Conservation (phyloP, 1,140 invertebrate species). For the Zaprionus ghesquierei region DNA sequence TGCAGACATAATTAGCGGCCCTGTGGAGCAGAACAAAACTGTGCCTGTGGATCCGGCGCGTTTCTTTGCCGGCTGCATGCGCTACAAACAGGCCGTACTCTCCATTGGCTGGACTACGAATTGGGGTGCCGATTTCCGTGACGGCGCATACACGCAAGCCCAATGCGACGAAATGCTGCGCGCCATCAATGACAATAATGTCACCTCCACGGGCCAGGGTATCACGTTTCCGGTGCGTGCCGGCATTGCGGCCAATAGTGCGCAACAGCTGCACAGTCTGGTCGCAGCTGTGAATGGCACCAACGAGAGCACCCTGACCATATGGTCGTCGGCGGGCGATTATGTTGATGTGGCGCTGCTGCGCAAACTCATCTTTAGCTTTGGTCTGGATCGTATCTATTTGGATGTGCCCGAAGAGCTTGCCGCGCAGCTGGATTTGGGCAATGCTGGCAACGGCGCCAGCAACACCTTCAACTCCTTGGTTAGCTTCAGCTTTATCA, state of each 20-base stretch:
- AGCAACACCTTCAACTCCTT: constrained; percentile 52
- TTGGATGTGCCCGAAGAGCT: constrained; percentile 87
- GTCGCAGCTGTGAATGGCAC: constrained; percentile 58
- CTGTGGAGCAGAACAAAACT: constrained; percentile 85
- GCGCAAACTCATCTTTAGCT: constrained; percentile 85
- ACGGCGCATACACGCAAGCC: constrained; percentile 86
- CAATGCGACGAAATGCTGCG: constrained; percentile 90
- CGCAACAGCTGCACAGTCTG: constrained; percentile 84
- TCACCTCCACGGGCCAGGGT: constrained; percentile 84
- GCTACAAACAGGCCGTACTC: constrained; percentile 87
- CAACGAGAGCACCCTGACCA: constrained; percentile 85
- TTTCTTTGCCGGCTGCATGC: constrained; percentile 85
- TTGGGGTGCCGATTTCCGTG: constrained; percentile 83
- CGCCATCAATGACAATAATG: constrained; percentile 64
- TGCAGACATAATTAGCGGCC: constrained; percentile 93
- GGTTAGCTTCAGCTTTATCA: constrained; percentile 63
- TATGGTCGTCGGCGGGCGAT: constrained; percentile 88
- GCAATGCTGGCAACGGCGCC: constrained; percentile 41
- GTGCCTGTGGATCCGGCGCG: constrained; percentile 86
- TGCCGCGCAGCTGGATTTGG: constrained; percentile 83
- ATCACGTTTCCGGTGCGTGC: constrained; percentile 93
- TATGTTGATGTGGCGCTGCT: constrained; percentile 85
- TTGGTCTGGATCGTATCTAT: constrained; percentile 87
- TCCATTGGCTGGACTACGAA: constrained; percentile 95
- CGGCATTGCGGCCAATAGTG: constrained; percentile 87